Conservation (phyloP, 2,888 invertebrate species). For the Yponomeuta malinellus region DNA sequence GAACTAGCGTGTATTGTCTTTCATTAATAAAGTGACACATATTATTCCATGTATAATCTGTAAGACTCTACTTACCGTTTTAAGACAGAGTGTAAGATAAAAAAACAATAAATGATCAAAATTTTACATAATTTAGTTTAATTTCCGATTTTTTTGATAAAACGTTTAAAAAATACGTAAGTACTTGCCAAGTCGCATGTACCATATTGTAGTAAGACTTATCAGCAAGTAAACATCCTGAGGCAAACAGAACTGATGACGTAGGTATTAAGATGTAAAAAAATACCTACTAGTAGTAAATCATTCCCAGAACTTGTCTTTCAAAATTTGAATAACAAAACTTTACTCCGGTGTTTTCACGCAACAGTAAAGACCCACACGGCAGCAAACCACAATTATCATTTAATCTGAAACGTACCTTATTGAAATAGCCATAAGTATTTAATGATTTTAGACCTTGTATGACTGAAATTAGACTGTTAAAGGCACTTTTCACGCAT, state of each 20-base stretch:
- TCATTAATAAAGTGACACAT: background rate
- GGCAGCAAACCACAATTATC: no score
- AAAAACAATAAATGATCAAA: slow-evolving; percentile 8
- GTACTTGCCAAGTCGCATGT: no score
- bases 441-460: background rate
- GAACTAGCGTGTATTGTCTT: background rate
- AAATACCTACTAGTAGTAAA: background rate
- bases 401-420: no score
- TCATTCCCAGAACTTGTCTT: background rate
- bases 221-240: background rate
- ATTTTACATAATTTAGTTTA: background rate
- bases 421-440: no score
- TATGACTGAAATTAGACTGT: background rate
- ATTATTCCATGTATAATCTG: slow-evolving; percentile 13
- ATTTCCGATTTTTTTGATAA: background rate
- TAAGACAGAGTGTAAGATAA: slow-evolving; percentile 10
- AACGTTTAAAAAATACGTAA: no score
- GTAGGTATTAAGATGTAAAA: background rate
- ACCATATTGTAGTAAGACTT: background rate
- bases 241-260: background rate
- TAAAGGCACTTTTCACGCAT: background rate
- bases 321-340: background rate
- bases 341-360: background rate
- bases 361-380: no score
- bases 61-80: slow-evolving; percentile 13